Evolutionary conservation across 2,797 vertebrate species (phyloP), one percentile per base, ranked within the genome.

Genomic region (Eupleurogrammus muticus): DNA sequence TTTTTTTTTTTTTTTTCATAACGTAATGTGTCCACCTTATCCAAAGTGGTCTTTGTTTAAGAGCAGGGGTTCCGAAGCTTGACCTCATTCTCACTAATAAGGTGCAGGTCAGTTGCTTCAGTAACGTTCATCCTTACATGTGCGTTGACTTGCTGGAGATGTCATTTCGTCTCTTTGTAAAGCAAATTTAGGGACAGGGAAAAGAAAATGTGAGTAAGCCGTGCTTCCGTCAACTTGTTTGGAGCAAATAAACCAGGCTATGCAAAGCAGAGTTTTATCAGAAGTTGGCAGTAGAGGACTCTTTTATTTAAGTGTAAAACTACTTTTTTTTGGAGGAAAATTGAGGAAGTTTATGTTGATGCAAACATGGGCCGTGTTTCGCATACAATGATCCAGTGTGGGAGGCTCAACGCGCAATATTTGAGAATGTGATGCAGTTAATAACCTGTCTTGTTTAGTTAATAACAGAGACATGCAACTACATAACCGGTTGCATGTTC

Each of bases 1-100:
- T 77, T 73, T n/a, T n/a, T n/a, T n/a, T n/a, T n/a, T n/a, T n/a
- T n/a, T n/a, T n/a, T 79, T 81, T 79, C 83, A 79, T 73, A 79
- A 86, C 53, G 50, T 87, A 85, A 88, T 80, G 80, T 75, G 76
- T 86, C 79, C 66, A 80, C 79, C 81, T 85, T 66, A 47, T 68
- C 68, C 77, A 81, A 77, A 86, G 71, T 69, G 32, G 57, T 13
- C 79, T 82, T 81, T 87, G 84, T 82, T 73, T 32, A 80, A 59
- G 70, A 67, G 52, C 70, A 75, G 61, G 44, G 40, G 65, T 75
- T n/a, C 77, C 44, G 70, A 75, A 75, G 48, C 48, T 67, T 80
- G 69, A 89, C 77, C 88, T 88, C 70, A 73, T 83, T 89, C 42
- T 78, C 71, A 55, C 46, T 75, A 58, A 66, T 53, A 63, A 71